Base-by-base conservation (phyloP, 1,140 invertebrate species). In the Notospermus geniculatus region DNA sequence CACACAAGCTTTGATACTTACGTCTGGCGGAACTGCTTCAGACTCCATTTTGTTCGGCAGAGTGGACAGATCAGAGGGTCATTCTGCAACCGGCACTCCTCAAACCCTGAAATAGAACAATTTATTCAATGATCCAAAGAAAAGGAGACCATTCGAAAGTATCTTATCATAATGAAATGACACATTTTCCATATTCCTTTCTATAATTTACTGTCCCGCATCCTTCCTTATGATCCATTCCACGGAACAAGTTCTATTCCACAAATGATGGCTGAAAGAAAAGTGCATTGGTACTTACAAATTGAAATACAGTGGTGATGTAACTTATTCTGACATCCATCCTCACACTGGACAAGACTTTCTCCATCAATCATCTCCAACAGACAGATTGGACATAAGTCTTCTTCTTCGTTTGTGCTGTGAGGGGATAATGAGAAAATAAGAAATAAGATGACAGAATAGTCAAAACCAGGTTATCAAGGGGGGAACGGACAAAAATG, bases 261-360 rank as follows among this genome's bases (percentile, higher is more conserved):
- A n/a, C n/a, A n/a, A n/a, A n/a, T n/a, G n/a, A n/a, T n/a, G n/a
- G n/a, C n/a, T n/a, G n/a, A 50, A 4, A 27, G 46, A 50, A 23
- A 23, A 19, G 25, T 7, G n/a, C 19, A 50, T 9, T 50, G 2
- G 32, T 29, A 76, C 80, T 71, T 75, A 82, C 83, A 84, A 23
- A 83, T 76, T 30, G 80, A 74, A 57, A 84, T 83, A 66, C 83
- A 84, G 60, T 83, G 82, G 58, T 82, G 80, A 66, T 84, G 83
- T 1, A 83, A 69, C 43, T 76, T 71, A 66, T 83, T 84, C 32
- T 79, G 75, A 65, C 83, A 84, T 27, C 78, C 81, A 28, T 73
- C 67, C 59, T 79, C 74, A 74, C 83, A 84, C 13, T 72, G 68
- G 19, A 83, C 74, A n/a, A 83, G 60, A 69, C 77, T 80, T 65